Evolutionary conservation across 2,888 invertebrate genomes (phyloP), one percentile per base, ranked within the genome.

Genomic region (Fissipunctia ypsillon): DNA sequence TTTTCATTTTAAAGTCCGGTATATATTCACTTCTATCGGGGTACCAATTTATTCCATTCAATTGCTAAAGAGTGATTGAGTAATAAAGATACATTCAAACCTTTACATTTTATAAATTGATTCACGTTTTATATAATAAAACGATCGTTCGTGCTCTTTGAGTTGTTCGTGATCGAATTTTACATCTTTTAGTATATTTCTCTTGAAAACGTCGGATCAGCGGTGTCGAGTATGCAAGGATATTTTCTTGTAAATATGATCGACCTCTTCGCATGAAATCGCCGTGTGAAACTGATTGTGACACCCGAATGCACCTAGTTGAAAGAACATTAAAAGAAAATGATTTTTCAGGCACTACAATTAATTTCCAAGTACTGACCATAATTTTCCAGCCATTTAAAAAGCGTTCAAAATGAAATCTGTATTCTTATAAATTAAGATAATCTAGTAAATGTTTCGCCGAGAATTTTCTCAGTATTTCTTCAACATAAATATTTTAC

Each of bases 391-490:
- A 0, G 16, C 3, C 2, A 28, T 38, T 7, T n/a, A n/a, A 66
- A 59, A 60, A 52, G 35, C 19, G 4, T 22, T 14, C 16, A 45
- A 64, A 76, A 52, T 14, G 0, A n/a, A 77, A 77, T 38, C 41
- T 43, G 25, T 73, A 2, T 66, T 76, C n/a, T 70, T 56, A 83
- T 59, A 56, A 45, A 79, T 64, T 60, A 80, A 79, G 54, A 63
- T 54, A 50, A 56, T 64, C 25, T 59, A 50, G 54, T 48, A 57
- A 79, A 79, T 79, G n/a, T 59, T 57, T 66, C 38, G 35, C 48
- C 38, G 19, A 83, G 83, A 78, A 71, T 50, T 60, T 22, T 71
- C 48, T 70, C 57, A 43, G 73, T 54, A 84, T 84, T 84, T 79
- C 61, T 83, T 54, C n/a, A 72, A 57, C 61, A 57, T 66, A 54